Percentiles rank a stretch among this genome's conserved stretches.
Evolutionary conservation across 2,113 vertebrate genomes (phyloP).

Genomic region (Syngnathus floridae): DNA sequence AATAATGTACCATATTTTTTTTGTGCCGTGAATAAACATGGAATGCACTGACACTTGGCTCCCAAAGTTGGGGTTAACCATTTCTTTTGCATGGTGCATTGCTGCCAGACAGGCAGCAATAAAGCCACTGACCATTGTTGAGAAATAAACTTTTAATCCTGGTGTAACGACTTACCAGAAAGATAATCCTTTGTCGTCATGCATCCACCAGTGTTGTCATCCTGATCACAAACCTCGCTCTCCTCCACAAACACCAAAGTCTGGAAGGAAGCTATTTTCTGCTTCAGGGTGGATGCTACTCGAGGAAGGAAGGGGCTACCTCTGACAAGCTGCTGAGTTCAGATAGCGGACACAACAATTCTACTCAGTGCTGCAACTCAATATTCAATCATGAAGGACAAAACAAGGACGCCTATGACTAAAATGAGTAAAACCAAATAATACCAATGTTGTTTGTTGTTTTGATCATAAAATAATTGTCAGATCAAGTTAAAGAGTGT

Average conservation of each 20-base stretch:
- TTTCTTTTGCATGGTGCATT: slow-evolving; percentile 14
- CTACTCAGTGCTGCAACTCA: slow-evolving; percentile 30
- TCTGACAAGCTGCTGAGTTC: slow-evolving; percentile 56
- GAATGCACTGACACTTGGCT: no score
- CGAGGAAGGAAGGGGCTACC: slow-evolving; percentile 51
- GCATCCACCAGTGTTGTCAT: slow-evolving; percentile 42
- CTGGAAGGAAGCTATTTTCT: slow-evolving; percentile 74
- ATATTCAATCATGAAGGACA: slow-evolving; percentile 13
- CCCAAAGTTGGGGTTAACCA: slow-evolving; percentile 22
- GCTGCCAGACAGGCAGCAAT: slow-evolving; percentile 19
- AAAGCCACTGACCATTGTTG: slow-evolving; percentile 24
- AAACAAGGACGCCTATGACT: not conserved
- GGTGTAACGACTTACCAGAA: slow-evolving; percentile 57
- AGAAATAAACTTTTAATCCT: slow-evolving; percentile 52
- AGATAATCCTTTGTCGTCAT: slow-evolving; percentile 56
- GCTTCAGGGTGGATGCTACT: slow-evolving; percentile 61
- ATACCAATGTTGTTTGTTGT: no score
- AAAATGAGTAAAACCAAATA: not conserved
- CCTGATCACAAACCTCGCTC: slow-evolving; percentile 45
- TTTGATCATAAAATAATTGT: no score
- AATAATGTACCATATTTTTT: no score
- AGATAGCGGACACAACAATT: slow-evolving; percentile 34
- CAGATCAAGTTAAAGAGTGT: no score
- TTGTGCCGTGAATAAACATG: no score
- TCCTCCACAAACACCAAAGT: slow-evolving; percentile 64